Evolutionary conservation across 2,888 invertebrate genomes (phyloP).

Genomic region (Mesodorylaimus sp.): DNA sequence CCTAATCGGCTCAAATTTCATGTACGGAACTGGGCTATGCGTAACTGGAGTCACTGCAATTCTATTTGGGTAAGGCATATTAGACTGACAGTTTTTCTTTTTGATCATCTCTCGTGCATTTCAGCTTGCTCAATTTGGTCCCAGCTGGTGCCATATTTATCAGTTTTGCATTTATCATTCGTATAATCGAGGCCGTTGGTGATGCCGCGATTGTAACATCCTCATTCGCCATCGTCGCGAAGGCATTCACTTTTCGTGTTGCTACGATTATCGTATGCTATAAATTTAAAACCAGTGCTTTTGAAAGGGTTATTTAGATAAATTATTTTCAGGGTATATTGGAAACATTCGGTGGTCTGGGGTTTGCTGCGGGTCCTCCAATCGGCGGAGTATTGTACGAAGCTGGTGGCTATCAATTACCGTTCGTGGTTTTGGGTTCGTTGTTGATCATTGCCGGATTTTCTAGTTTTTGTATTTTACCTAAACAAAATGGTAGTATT

Average conservation of each 20-base stretch:
- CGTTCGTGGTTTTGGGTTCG: conserved; percentile 59
- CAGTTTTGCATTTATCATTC: conserved; percentile 22
- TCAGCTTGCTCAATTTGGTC: conserved; percentile 23
- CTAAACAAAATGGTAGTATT: background rate
- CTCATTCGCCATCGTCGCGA: conserved; percentile 34
- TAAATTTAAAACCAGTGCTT: background rate
- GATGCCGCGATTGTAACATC: conserved; percentile 31
- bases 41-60: conserved; percentile 65
- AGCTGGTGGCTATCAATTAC: conserved; percentile 55
- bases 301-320: no score
- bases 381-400: conserved; percentile 63
- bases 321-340: conserved; percentile 33
- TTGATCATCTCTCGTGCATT: background rate
- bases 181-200: conserved; percentile 25
- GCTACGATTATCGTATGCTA: conserved; percentile 31
- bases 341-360: conserved; percentile 55
- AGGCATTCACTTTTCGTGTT: conserved; percentile 33
- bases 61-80: conserved; percentile 52
- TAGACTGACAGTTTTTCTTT: no score
- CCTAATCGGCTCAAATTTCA: conserved; percentile 53
- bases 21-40: conserved; percentile 63
- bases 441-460: conserved; percentile 34
- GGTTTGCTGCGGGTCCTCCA: conserved; percentile 75
- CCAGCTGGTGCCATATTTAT: conserved; percentile 24
- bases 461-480: background rate